Evolutionary conservation across 1,140 invertebrate genomes (phyloP), one percentile per base, ranked within the genome.

Genomic region (Diuraphis noxia): DNA sequence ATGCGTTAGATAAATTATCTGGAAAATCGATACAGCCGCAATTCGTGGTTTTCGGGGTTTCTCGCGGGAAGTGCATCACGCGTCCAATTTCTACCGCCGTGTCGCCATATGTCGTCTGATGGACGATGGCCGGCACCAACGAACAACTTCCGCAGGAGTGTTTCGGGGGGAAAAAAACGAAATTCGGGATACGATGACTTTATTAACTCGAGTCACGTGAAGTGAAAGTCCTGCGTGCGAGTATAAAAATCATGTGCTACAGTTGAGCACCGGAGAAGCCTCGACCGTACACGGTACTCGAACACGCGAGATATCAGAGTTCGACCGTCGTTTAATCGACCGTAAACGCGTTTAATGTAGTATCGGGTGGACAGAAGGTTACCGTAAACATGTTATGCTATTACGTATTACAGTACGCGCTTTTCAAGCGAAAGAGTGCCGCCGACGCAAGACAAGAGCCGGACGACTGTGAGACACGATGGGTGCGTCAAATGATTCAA

Each of bases 1-100:
- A 81, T 4, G 38, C 17, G 21, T 84, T 56, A 63, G 7, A 56
- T 21, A 88, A 88, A 88, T 88, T 52, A 56, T 10, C 49, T 63
- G 17, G 86, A 88, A 88, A 88, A 88, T 88, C 86, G 86, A 88
- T 88, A 88, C 21, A 63, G 36, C 86, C 86, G 21, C 86, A 88
- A 30, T 88, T 40, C 40, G 52, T 63, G 86, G 86, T 88, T 63
- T 88, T 63, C 10, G 25, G 25, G 52, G 86, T 38, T 40, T 38
- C 46, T 46, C 1, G 46, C 2, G 43, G 34, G 85, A 19, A 34
- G 43, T 49, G 34, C 46, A n/a, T n/a, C n/a, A 52, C 46, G 85
- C 46, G 85, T 41, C 36, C 85, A 21, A 52, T 25, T 52, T 52
- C 13, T 13, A 82, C 6, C 19, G n/a, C 25, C 30, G 13, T 43